Base-by-base conservation (phyloP, 2,113 vertebrate species). In the Lophura nycthemera region DNA sequence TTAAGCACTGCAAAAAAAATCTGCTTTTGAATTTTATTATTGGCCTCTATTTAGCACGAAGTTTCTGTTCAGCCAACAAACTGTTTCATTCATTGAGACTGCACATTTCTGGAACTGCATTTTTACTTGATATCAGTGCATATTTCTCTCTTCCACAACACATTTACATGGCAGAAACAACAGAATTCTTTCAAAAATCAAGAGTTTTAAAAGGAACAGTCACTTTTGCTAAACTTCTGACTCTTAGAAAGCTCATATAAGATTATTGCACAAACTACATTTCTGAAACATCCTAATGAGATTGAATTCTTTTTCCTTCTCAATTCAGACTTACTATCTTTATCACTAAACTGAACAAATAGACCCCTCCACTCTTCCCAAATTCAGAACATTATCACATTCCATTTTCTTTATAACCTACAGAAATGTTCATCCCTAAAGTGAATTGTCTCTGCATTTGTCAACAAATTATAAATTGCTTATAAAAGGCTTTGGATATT, bases 21-120 rank as follows among this genome's bases (percentile, higher is more conserved):
- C 59, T 92, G 86, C 27, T 24, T 84, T 70, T 85, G 83, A 93
- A 95, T 93, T 94, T 86, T 38, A 81, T 93, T 86, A 90, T 11
- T 90, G 73, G 65, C 52, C 86, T 90, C 14, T 20, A 91, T 84
- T 74, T 90, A 90, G 78, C 90, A 60, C 29, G 61, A 72, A 89
- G 69, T 90, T 91, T 93, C 10, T 3, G 80, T 77, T 90, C 80
- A 93, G 88, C 65, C 83, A 93, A 90, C 64, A 88, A 86, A 86
- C 50, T 38, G 34, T 82, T 83, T 91, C 82, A 54, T 86, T 86
- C 85, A 71, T 52, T 75, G 38, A 79, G 90, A 79, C 73, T 30
- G 63, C 54, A 89, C 52, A 84, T 84, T 90, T 84, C 70, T 84
- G 34, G 42, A 92, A 89, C 30, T 19, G 34, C 67, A 48, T 78